Evolutionary conservation across 2,797 vertebrate genomes (phyloP).

Genomic region (Rhincodon typus): DNA sequence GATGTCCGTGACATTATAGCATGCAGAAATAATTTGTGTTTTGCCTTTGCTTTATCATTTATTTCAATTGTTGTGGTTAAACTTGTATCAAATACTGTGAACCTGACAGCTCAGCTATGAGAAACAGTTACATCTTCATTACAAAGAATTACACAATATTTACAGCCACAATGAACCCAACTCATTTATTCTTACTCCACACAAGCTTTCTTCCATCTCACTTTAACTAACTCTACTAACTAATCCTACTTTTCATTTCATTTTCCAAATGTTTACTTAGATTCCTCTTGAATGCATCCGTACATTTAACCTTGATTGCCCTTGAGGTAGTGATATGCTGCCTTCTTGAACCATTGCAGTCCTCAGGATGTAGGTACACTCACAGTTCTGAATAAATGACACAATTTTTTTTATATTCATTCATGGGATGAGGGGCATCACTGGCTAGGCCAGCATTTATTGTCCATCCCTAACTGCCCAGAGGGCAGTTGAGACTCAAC

Average conservation of each 20-base stretch:
- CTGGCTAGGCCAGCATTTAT: too few relatives aligned
- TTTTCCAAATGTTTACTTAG: not conserved
- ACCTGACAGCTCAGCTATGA: not conserved
- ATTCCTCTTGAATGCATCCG: not conserved
- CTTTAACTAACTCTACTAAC: not conserved
- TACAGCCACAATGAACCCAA: not conserved
- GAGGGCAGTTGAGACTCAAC: too few relatives aligned
- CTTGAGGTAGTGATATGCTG: too few relatives aligned
- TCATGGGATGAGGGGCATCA: too few relatives aligned
- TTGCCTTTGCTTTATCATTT: not conserved
- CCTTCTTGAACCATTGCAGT: too few relatives aligned
- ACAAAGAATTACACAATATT: not conserved
- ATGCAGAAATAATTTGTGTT: not conserved
- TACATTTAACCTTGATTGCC: not conserved
- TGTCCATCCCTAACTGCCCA: too few relatives aligned
- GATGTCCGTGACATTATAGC: not conserved
- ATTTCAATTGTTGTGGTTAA: not conserved
- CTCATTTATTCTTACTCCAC: not conserved
- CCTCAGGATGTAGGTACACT: too few relatives aligned
- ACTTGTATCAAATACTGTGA: not conserved
- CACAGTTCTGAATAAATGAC: too few relatives aligned
- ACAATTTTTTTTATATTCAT: not conserved
- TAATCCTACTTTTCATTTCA: not conserved
- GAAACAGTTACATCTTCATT: not conserved
- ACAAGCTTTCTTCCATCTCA: not conserved